Base-by-base conservation (phyloP, 1,140 invertebrate genomes). In the Himalopsyche phryganea region DNA sequence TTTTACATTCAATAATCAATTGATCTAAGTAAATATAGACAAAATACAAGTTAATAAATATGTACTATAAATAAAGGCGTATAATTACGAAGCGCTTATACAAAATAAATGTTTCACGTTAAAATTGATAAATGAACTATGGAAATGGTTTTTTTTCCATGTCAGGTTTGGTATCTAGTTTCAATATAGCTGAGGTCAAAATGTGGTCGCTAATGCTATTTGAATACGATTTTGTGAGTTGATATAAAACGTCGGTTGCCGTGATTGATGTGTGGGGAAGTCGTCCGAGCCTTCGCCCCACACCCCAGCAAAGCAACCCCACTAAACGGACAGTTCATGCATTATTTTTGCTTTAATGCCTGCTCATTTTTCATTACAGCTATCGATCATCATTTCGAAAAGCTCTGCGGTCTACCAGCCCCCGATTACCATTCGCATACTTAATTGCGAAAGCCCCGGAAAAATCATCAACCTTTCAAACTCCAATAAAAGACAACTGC, bases 161-260 rank as follows among this genome's bases (percentile, higher is more conserved):
- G 3, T 9, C 23, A 28, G 3, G 23, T 28, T 9, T 5, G 23
- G 23, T 28, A 28, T 28, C 23, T 28, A 28, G 23, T 28, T 28
- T 28, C 23, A 28, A 28, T 28, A 28, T 11, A 17, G 45, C 33
- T 49, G 15, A 50, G 44, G 46, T 49, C 44, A 23, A 18, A 48
- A 56, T 32, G 45, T 49, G 44, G 36, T 46, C 53, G 35, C 45
- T 56, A 56, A 49, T 49, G 45, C 9, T 55, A 53, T 58, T 63
- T 54, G 51, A 63, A 63, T 55, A 63, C 52, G 61, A 63, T 63
- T 63, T 50, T 46, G 52, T 56, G 50, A 50, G 55, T 59, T 56
- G 61, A 63, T 63, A 63, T 63, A 63, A 63, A 59, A 59, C 49
- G 61, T 59, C 56, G 54, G 60, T 42, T 55, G 50, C 20, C 55